Evolutionary conservation across 2,113 vertebrate species (phyloP).

Genomic region (Aldabrachelys gigantea): DNA sequence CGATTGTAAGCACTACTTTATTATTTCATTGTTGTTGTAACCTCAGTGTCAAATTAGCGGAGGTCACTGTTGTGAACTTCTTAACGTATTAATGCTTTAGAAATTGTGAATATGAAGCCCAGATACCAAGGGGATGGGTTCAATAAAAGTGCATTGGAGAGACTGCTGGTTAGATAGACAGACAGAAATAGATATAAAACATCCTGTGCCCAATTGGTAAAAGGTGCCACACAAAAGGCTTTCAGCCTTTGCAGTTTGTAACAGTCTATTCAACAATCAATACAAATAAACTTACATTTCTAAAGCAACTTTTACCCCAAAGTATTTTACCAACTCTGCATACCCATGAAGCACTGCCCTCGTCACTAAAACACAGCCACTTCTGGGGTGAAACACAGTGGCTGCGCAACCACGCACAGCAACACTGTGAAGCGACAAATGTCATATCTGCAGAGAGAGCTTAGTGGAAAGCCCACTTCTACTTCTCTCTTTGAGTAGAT

Average conservation of each 20-base stretch:
- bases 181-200: neutral
- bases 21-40: neutral
- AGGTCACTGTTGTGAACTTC: neutral
- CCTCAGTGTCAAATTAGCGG: neutral
- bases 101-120: neutral
- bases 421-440: neutral
- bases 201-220: neutral
- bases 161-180: neutral
- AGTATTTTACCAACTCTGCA: neutral
- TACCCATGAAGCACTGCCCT: neutral
- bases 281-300: neutral
- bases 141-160: neutral
- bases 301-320: neutral
- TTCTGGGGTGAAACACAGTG: neutral
- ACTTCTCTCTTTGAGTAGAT: neutral
- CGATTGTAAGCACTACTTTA: neutral
- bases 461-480: neutral
- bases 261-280: neutral
- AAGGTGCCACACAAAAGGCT: neutral
- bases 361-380: neutral
- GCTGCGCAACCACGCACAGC: neutral
- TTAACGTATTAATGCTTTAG: neutral
- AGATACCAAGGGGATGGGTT: neutral
- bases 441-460: neutral
- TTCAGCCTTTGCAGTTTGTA: neutral